Evolutionary conservation across 2,113 vertebrate species (phyloP).

Genomic region (Tauraco erythrolophus): DNA sequence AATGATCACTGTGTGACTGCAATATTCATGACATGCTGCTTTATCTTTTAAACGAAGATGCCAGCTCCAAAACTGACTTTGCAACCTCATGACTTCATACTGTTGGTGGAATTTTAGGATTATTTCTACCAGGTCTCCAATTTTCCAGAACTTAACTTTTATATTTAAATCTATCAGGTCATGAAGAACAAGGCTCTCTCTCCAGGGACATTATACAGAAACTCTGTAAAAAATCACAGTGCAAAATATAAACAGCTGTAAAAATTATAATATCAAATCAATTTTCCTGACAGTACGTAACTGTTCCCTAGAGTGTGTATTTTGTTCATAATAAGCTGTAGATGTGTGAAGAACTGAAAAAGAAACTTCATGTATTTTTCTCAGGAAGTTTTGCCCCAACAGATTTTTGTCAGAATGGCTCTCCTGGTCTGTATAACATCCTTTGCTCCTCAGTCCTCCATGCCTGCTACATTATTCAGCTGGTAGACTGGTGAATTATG

Average conservation of each 20-base stretch:
- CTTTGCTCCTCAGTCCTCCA: not conserved
- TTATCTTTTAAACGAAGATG: not conserved
- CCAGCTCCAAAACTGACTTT: not conserved
- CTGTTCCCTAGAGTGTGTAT: not conserved
- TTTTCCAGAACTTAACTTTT: not conserved
- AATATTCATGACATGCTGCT: not conserved
- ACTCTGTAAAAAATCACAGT: not conserved
- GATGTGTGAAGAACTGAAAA: conserved; percentile 4
- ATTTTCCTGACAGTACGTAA: not conserved
- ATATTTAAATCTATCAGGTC: not conserved
- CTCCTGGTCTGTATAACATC: not conserved
- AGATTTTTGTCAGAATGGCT: conserved; percentile 28
- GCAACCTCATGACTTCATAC: not conserved
- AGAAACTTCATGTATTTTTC: not conserved
- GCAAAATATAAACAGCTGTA: conserved; percentile 23
- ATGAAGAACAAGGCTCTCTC: not conserved
- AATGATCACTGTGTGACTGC: not conserved
- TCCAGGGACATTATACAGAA: not conserved
- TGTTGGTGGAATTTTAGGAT: not conserved
- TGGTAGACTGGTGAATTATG: conserved; percentile 11
- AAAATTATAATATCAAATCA: conserved; percentile 6
- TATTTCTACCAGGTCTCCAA: not conserved
- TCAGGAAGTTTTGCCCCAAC: not conserved
- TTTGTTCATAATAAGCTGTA: not conserved
- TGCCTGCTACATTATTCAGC: not conserved